Percentiles rank a stretch among this genome's conserved stretches.
These are phyloP conservation scores for Montifringilla adamsi DNA, from an alignment of 2,113 vertebrate genomes.

Conservation along the genomic window DNA sequence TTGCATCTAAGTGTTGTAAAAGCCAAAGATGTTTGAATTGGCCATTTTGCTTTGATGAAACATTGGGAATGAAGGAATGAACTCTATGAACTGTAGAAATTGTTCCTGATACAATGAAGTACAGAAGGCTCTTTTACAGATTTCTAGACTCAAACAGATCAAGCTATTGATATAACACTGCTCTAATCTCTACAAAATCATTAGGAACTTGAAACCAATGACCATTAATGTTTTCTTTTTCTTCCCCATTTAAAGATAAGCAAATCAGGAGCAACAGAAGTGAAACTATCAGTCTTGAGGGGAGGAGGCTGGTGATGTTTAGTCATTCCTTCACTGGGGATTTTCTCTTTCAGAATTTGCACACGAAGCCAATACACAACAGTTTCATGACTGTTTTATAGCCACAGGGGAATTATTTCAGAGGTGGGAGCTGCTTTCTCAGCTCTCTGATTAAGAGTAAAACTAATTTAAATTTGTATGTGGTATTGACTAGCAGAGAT, in stretches of 20 bases:
- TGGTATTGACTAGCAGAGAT: not conserved
- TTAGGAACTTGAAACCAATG: not conserved
- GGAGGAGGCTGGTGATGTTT: not conserved
- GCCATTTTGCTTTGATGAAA: not conserved
- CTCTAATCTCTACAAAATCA: not conserved
- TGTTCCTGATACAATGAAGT: not conserved
- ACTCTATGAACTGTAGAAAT: not conserved
- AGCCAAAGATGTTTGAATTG: not conserved
- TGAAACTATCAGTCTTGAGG: not conserved
- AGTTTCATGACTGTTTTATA: not conserved
- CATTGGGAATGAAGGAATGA: not conserved
- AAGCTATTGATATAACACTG: not conserved
- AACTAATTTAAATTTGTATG: not conserved
- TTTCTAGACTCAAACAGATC: not conserved
- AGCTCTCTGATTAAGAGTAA: not conserved
- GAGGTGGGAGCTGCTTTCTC: not conserved
- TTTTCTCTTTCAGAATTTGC: slow-evolving; percentile 8
- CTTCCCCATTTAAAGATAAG: slow-evolving; percentile 5
- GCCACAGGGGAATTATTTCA: slow-evolving; percentile 6
- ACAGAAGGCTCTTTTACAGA: not conserved
- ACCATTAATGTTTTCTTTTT: not conserved
- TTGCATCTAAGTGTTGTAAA: not conserved
- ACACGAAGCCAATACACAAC: not conserved
- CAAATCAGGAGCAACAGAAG: slow-evolving; percentile 37
- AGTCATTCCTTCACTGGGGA: not conserved